Evolutionary conservation across 2,888 invertebrate genomes (phyloP).

Genomic region (Slavum lentiscoides): DNA sequence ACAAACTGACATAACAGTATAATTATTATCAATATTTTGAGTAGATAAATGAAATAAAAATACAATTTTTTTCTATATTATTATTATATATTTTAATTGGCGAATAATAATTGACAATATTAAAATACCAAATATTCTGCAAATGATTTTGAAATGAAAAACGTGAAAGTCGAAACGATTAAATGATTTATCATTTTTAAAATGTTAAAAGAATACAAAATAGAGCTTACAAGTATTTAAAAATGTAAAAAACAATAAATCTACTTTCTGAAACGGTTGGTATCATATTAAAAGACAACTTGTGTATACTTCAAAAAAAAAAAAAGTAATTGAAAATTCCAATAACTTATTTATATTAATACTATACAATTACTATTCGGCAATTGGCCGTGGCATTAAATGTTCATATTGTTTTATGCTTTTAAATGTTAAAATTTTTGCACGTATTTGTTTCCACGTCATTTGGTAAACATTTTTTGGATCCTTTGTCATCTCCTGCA

Average conservation of each 20-base stretch:
- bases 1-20: no score
- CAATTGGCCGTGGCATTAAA: slow-evolving; percentile 49
- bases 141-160: background rate
- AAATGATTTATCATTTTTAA: slow-evolving; percentile 5
- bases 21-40: no score
- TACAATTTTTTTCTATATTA: no score
- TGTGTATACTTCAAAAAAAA: slow-evolving; percentile 29
- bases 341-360: background rate
- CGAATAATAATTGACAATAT: no score
- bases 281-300: slow-evolving; percentile 31
- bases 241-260: slow-evolving; percentile 11
- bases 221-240: slow-evolving; percentile 15
- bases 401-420: slow-evolving; percentile 62
- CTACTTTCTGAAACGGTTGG: slow-evolving; percentile 15
- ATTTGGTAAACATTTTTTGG: slow-evolving; percentile 86
- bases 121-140: no score
- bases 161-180: no score
- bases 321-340: background rate
- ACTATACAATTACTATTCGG: slow-evolving; percentile 17
- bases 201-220: background rate
- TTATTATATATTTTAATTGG: no score
- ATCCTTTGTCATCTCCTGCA: slow-evolving; percentile 81
- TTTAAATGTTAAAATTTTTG: slow-evolving; percentile 81
- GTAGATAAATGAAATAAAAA: no score
- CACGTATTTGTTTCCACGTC: slow-evolving; percentile 85